These are phyloP conservation scores for Anastrepha ludens DNA, from an alignment of 1,140 invertebrate species.

Conservation along the genomic window DNA sequence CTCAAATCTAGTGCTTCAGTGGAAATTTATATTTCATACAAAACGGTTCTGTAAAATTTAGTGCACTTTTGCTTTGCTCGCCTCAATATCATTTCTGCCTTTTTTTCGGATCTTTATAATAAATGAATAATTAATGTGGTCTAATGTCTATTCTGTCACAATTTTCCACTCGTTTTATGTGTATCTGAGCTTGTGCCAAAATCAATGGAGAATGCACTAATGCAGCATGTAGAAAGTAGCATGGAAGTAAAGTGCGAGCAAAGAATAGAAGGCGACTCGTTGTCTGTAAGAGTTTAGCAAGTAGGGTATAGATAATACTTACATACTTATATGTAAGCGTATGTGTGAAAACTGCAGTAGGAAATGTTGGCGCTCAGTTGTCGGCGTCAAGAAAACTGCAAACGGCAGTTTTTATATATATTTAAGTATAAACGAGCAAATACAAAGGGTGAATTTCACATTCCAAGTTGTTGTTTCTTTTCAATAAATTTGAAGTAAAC, in stretches of 20 bases:
- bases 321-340: neutral
- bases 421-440: no score
- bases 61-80: neutral
- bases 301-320: neutral
- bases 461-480: no score
- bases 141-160: slow-evolving; percentile 22
- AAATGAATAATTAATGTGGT: slow-evolving; percentile 22
- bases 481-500: no score
- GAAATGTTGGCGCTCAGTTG: neutral
- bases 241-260: neutral
- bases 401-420: neutral
- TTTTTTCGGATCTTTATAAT: neutral
- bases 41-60: no score
- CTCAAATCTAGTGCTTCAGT: no score
- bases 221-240: slow-evolving; percentile 1
- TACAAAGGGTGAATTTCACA: no score
- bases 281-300: neutral
- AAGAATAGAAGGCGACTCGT: slow-evolving; percentile 3
- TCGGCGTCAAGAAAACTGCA: neutral
- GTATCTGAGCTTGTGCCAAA: neutral
- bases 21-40: no score
- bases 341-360: neutral
- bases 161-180: slow-evolving; percentile 13
- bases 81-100: neutral
- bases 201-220: neutral